Base-by-base conservation (phyloP, 1,140 invertebrate species). In the Hyles vespertilio region DNA sequence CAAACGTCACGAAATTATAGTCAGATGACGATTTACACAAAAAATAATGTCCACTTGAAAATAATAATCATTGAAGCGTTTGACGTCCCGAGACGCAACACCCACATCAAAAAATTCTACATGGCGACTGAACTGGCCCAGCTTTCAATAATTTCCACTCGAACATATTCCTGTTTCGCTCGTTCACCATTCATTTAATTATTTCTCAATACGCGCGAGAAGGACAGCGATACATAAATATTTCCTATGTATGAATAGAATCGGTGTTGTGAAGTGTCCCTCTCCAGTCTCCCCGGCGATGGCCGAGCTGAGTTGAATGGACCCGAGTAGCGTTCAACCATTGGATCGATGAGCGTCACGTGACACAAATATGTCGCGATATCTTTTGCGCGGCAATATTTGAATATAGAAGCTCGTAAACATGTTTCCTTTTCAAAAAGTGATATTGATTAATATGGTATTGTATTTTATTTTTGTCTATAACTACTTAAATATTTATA, bases 101-200 rank as follows among this genome's bases (percentile, higher is more conserved):
- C 88, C 86, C 86, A 89, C 88, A 89, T 84, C 80, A 87, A 87
- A 89, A 89, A 89, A 86, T 76, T 81, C 77, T 88, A 89, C 84
- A 89, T 89, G 79, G 83, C 84, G 82, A 88, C 77, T 89, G 82
- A 81, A 74, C 79, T 83, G 72, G 76, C 77, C 72, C 77, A 75
- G 82, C 80, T 80, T 81, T 85, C 84, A 85, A 87, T 84, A 86
- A 87, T 85, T 89, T 87, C 85, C 84, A 88, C 80, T 89, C 83
- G 74, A 83, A 86, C 73, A 77, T 89, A 87, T 89, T 72, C 68
- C 84, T 58, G 71, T 89, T 89, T 87, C 88, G 73, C 84, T 89
- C 83, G 74, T 80, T 77, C 84, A 83, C 86, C 84, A 89, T 86
- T 89, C 85, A 89, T 87, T 81, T 89, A 76, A 85, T 84, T 84